A percentile compares a stretch with the other conserved stretches of the same genome.
Conservation (phyloP, 2,797 vertebrate species). For the Myotis myotis region DNA sequence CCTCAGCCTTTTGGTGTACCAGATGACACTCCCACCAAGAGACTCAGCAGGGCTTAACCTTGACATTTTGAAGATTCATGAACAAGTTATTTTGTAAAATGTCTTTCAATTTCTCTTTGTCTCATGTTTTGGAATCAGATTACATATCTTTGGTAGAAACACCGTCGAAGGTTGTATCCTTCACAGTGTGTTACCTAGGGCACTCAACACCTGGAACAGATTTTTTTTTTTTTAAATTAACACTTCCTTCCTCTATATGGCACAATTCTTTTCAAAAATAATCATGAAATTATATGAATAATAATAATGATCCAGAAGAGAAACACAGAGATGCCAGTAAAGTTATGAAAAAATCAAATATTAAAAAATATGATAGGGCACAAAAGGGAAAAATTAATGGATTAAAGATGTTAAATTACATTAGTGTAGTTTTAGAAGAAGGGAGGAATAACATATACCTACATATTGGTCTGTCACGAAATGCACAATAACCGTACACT, state of each 20-base stretch:
- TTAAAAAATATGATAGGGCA: neutral
- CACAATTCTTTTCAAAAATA: conserved; percentile 30
- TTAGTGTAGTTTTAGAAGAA: neutral
- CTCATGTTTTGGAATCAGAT: neutral
- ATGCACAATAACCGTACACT: neutral
- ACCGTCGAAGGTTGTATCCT: neutral
- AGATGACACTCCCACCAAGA: too few species aligned
- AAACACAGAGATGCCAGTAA: neutral
- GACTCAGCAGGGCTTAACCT: neutral
- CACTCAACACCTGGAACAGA: neutral
- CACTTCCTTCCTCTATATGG: neutral
- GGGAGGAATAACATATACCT: neutral
- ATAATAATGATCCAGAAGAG: neutral
- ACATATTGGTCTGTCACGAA: neutral
- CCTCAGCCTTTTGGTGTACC: too few species aligned
- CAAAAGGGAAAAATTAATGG: neutral
- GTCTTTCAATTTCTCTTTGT: neutral
- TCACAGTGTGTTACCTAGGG: neutral
- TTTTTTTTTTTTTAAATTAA: neutral
- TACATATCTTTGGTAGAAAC: neutral
- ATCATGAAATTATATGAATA: neutral
- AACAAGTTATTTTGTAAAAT: conserved; percentile 1
- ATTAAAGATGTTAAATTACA: neutral
- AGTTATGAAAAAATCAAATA: conserved; percentile 28
- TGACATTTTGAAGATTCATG: conserved; percentile 8